phyloP scores from a whole-genome alignment of 2,888 invertebrate genomes.

The Lasioglossum marginatum region DNA sequence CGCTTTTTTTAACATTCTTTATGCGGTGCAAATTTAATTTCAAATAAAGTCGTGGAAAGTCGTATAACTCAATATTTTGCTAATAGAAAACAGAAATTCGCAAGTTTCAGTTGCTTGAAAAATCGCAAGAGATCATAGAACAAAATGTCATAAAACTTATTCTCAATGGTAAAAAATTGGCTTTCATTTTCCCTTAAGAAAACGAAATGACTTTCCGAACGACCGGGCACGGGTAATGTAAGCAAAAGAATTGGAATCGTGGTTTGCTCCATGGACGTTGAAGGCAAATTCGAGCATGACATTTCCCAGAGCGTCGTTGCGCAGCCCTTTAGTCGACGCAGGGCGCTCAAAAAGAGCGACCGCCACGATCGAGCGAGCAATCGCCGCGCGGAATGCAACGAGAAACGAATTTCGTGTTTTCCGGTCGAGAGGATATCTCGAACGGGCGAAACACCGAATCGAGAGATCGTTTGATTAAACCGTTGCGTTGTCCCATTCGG shows the following conservation, averaged over 20 bases:
- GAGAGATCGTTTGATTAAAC: slow-evolving; percentile 66
- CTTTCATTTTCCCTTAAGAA: no score
- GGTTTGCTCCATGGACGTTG: not conserved
- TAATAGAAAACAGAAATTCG: no score
- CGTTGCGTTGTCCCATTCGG: slow-evolving; percentile 26
- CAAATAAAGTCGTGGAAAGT: no score
- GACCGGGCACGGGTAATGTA: not conserved
- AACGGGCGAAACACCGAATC: slow-evolving; percentile 45
- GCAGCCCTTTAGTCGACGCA: not conserved
- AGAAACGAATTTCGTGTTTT: slow-evolving; percentile 53
- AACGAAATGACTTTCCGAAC: no score
- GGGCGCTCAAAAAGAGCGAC: not conserved
- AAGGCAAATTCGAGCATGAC: no score
- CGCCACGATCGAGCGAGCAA: not conserved
- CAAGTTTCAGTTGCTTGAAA: no score
- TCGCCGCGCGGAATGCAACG: slow-evolving; percentile 12
- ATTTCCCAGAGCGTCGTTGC: not conserved
- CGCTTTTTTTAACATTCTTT: no score
- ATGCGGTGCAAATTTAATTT: no score
- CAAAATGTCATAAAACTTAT: no score
- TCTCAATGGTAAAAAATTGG: no score
- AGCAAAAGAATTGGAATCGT: not conserved
- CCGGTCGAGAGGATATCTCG: slow-evolving; percentile 50
- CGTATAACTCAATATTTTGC: no score
- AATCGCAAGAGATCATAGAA: no score